A percentile compares a stretch with the other conserved stretches of the same genome.
These are phyloP conservation scores for Tenualosa ilisha DNA, from an alignment of 2,797 vertebrate species.

Conservation along the genomic window DNA sequence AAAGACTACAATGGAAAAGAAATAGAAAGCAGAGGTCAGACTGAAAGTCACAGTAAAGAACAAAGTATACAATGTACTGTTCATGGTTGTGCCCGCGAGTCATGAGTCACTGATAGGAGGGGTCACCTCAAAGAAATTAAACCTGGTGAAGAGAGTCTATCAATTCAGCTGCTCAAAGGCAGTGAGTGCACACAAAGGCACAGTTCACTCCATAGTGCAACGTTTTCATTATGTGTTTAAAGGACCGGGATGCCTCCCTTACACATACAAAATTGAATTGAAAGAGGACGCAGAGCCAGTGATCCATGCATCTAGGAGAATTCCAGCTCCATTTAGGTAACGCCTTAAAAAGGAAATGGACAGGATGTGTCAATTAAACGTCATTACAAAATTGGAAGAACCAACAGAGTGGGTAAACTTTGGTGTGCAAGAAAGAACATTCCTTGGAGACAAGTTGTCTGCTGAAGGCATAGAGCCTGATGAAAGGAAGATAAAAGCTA, in stretches of 20 bases:
- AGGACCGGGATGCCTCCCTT: too few relatives aligned
- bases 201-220: too few relatives aligned
- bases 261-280: too few relatives aligned
- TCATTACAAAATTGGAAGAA: slow-evolving; percentile 33
- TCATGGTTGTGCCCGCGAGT: slow-evolving; percentile 1
- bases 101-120: slow-evolving; percentile 26
- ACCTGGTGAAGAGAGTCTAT: slow-evolving; percentile 25
- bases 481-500: too few relatives aligned
- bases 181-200: too few relatives aligned
- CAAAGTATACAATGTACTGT: slow-evolving; percentile 7
- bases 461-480: too few relatives aligned
- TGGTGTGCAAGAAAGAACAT: neutral
- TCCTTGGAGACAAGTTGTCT: too few relatives aligned
- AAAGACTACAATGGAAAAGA: slow-evolving; percentile 35
- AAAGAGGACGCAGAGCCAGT: slow-evolving; percentile 23
- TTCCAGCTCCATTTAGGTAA: neutral
- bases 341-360: slow-evolving; percentile 24
- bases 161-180: neutral
- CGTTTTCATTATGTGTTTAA: neutral
- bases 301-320: slow-evolving; percentile 6
- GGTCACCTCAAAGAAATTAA: slow-evolving; percentile 26
- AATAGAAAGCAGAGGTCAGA: slow-evolving; percentile 3
- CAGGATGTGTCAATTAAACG: slow-evolving; percentile 12
- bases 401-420: slow-evolving; percentile 51
- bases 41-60: slow-evolving; percentile 28